phyloP scores from a whole-genome alignment of 1,140 invertebrate species.

The Drosophila sturtevanti region DNA sequence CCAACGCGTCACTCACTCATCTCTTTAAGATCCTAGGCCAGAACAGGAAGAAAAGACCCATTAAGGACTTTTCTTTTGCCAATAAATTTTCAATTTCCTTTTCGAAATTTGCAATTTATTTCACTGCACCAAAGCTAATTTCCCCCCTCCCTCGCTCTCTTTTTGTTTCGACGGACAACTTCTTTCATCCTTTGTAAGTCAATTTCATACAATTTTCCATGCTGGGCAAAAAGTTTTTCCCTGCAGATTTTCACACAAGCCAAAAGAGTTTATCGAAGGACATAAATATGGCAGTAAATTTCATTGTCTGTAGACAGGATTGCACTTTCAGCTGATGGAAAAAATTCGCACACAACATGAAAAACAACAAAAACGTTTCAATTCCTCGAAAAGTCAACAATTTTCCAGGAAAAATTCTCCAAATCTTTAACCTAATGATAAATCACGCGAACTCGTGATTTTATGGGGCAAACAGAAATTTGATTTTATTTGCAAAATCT shows the following conservation, averaged over 20 bases:
- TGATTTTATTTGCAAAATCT: conserved; percentile 52
- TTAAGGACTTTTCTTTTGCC: conserved; percentile 42
- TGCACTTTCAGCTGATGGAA: conserved; percentile 6
- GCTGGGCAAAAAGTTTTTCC: conserved; percentile 18
- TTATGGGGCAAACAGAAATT: conserved; percentile 37
- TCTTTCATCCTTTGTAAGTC: conserved; percentile 21
- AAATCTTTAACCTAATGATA: conserved; percentile 8
- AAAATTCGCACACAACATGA: conserved; percentile 19
- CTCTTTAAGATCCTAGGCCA: neutral
- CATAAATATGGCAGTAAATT: conserved; percentile 39
- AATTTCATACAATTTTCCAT: conserved; percentile 41
- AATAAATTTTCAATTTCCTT: conserved; percentile 68
- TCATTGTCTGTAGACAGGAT: conserved; percentile 33
- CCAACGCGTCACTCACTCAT: conserved; percentile 9
- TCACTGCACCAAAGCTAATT: conserved; percentile 51
- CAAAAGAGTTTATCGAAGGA: conserved; percentile 24
- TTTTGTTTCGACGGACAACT: neutral
- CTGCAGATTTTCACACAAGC: conserved; percentile 30
- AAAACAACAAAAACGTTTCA: neutral
- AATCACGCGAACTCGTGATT: conserved; percentile 24
- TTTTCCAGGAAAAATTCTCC: neutral
- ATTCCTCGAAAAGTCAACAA: conserved; percentile 30
- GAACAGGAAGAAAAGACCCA: neutral
- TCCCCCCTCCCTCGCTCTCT: neutral
- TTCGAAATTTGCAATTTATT: conserved; percentile 64